Conservation (phyloP, 2,888 invertebrate species). For the Scaptodrosophila latifasciaeformis region DNA sequence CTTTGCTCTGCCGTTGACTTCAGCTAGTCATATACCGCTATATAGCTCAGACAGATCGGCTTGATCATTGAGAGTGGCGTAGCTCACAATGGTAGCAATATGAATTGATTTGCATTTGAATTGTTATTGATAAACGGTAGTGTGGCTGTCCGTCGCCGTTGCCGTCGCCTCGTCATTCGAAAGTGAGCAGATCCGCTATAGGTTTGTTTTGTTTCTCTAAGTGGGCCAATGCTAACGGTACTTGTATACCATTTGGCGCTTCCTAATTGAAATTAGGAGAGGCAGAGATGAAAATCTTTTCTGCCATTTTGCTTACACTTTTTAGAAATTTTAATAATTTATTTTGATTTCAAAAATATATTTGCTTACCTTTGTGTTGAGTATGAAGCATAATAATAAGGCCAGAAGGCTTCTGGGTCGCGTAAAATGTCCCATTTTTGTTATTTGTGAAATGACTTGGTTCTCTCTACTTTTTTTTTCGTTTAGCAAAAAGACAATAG, state of each 20-base stretch:
- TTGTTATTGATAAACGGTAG: conserved; percentile 65
- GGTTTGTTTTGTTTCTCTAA: conserved; percentile 37
- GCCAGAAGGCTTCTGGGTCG: conserved; percentile 72
- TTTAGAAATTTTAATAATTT: conserved; percentile 3
- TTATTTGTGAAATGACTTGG: conserved; percentile 11
- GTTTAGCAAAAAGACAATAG: no score
- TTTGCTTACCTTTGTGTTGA: conserved; percentile 72
- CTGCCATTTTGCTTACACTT: conserved; percentile 13
- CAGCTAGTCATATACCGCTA: no score
- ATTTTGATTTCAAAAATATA: conserved; percentile 15
- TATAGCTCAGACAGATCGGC: no score
- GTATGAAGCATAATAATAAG: conserved; percentile 71
- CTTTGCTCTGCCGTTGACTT: no score
- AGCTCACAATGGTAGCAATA: no score
- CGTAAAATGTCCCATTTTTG: conserved; percentile 73
- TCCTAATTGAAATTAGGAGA: conserved; percentile 46
- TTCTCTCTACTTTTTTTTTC: neutral
- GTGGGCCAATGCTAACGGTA: conserved; percentile 48
- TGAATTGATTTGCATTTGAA: conserved; percentile 62
- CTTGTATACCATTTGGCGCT: conserved; percentile 40
- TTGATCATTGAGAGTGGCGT: no score
- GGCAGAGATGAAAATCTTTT: conserved; percentile 4
- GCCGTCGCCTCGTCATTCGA: no score
- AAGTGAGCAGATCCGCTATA: conserved; percentile 62
- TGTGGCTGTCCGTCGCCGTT: conserved; percentile 16